phyloP scores from a whole-genome alignment of 2,797 vertebrate species.

The Percopsis omiscomaycus region DNA sequence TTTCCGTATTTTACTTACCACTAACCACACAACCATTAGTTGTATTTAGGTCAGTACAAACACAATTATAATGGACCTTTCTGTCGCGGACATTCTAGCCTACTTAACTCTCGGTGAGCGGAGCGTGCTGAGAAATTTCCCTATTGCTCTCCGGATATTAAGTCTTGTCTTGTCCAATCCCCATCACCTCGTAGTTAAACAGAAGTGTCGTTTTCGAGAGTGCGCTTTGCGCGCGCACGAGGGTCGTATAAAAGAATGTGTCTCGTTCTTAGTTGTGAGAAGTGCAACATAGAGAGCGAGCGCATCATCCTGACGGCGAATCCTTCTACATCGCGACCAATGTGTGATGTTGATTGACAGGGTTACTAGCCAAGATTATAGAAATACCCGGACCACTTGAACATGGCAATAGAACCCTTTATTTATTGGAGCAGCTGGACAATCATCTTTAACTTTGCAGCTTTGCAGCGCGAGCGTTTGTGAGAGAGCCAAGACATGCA shows the following conservation, averaged over 20 bases:
- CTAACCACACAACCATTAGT: constrained; percentile 3
- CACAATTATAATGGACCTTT: constrained; percentile 26
- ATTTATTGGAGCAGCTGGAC: neutral
- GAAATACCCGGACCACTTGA: neutral
- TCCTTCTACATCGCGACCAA: constrained; percentile 7
- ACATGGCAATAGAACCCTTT: constrained; percentile 14
- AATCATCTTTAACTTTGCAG: neutral
- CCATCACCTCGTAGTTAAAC: constrained; percentile 34
- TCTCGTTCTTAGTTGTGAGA: constrained; percentile 39
- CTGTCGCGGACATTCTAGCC: constrained; percentile 15
- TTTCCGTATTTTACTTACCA: constrained; percentile 25
- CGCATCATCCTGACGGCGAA: constrained; percentile 9
- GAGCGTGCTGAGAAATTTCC: constrained; percentile 37
- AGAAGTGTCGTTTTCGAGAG: constrained; percentile 28
- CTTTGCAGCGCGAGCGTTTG: constrained; percentile 26
- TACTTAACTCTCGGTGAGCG: constrained; percentile 18
- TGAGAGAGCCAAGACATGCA: constrained; percentile 59
- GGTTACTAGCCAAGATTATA: neutral
- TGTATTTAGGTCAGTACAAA: constrained; percentile 19
- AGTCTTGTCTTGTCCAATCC: constrained; percentile 27
- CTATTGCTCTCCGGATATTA: constrained; percentile 16
- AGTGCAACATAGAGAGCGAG: constrained; percentile 25
- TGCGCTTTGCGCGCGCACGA: constrained; percentile 59
- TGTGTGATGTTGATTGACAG: constrained; percentile 7
- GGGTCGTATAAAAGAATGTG: constrained; percentile 71